Evolutionary conservation across 1,140 invertebrate genomes (phyloP).

Genomic region (Acyrthosiphon pisum): DNA sequence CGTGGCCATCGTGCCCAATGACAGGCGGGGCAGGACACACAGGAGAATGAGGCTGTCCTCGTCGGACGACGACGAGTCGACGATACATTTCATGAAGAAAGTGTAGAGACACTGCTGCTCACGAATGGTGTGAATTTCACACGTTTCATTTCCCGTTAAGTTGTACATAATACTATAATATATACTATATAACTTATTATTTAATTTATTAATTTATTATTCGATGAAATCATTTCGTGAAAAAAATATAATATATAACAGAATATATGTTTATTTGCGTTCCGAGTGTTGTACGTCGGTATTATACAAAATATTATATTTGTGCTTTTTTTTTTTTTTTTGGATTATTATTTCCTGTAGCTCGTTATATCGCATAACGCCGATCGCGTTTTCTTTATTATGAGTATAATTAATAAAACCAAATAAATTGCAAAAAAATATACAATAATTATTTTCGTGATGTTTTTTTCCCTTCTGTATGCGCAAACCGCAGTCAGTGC

Average conservation of each 20-base stretch:
- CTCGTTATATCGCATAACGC: slow-evolving; percentile 23
- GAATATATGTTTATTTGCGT: background rate
- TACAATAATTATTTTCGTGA: background rate
- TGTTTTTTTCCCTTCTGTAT: background rate
- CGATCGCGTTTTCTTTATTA: background rate
- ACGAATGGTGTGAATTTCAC: background rate
- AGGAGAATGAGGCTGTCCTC: slow-evolving; percentile 60
- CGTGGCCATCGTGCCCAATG: slow-evolving; percentile 35
- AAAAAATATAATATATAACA: slow-evolving; percentile 1
- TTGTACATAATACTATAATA: background rate
- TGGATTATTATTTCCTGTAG: slow-evolving; percentile 43
- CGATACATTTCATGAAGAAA: slow-evolving; percentile 55
- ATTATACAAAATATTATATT: background rate
- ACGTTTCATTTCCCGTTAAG: background rate
- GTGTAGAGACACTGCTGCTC: background rate
- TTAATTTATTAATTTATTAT: slow-evolving; percentile 49
- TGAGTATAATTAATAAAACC: background rate
- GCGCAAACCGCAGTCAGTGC: background rate
- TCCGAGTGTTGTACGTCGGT: background rate
- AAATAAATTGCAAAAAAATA: background rate
- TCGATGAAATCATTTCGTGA: background rate
- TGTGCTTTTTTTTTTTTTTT: slow-evolving; percentile 14
- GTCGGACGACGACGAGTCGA: slow-evolving; percentile 22
- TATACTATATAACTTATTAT: background rate
- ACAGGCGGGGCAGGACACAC: slow-evolving; percentile 58